A percentile compares a stretch with the other conserved stretches of the same genome.
phyloP scores from a whole-genome alignment of 2,113 vertebrate species.

The Brachyhypopomus gauderio region DNA sequence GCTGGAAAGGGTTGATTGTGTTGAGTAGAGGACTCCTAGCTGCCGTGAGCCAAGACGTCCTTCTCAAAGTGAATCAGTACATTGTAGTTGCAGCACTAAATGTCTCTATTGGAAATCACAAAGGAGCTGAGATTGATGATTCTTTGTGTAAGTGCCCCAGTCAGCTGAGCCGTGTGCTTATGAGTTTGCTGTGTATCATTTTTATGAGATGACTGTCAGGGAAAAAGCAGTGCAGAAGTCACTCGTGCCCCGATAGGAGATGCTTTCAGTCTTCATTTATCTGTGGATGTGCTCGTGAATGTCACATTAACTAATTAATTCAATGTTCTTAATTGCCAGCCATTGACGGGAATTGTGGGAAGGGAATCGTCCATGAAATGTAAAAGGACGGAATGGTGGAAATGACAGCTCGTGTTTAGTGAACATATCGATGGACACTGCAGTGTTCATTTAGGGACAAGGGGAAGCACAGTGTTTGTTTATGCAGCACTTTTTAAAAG shows the following conservation, averaged over 20 bases:
- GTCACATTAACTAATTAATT: conserved; percentile 16
- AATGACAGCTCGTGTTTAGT: neutral
- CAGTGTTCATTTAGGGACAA: too few relatives aligned
- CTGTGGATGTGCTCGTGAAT: too few relatives aligned
- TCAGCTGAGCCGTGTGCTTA: conserved; percentile 1
- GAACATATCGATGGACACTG: neutral
- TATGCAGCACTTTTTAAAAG: too few relatives aligned
- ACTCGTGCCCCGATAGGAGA: neutral
- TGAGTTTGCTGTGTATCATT: conserved; percentile 8
- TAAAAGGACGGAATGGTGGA: neutral
- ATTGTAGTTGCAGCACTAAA: conserved; percentile 30
- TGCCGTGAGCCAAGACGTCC: conserved; percentile 65
- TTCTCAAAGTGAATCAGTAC: conserved; percentile 49
- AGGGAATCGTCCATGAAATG: neutral
- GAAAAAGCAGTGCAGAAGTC: conserved; percentile 12
- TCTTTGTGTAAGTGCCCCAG: conserved; percentile 25
- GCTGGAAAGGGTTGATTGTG: conserved; percentile 68
- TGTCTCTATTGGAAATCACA: conserved; percentile 35
- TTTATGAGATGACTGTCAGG: conserved; percentile 7
- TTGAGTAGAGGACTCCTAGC: conserved; percentile 60
- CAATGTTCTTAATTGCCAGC: neutral
- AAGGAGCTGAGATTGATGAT: conserved; percentile 30
- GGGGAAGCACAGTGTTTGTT: too few relatives aligned
- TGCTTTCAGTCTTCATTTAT: neutral
- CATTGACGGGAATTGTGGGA: too few relatives aligned